phyloP scores from a whole-genome alignment of 2,888 invertebrate species.

The Platerodrilus igneus region DNA sequence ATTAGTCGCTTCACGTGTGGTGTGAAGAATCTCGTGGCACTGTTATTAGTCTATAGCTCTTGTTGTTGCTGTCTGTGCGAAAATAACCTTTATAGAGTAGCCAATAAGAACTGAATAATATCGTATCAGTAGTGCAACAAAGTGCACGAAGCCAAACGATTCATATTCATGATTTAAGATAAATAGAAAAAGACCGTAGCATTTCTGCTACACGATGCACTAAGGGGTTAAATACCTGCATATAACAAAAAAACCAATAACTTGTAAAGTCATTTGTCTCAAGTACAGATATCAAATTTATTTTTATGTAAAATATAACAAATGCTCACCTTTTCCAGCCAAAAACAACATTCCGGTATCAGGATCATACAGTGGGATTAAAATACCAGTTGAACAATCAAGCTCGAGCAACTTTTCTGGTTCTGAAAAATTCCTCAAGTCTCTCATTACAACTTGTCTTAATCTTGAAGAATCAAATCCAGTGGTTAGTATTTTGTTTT shows the following conservation, averaged over 20 bases:
- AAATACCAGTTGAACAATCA: constrained; percentile 83
- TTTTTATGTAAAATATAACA: not conserved
- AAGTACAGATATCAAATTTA: too few species aligned
- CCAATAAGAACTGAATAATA: too few species aligned
- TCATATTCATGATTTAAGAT: too few species aligned
- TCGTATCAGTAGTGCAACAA: too few species aligned
- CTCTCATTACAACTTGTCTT: constrained; percentile 84
- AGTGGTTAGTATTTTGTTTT: constrained; percentile 78
- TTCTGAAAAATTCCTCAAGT: constrained; percentile 73
- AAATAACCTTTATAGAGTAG: too few species aligned
- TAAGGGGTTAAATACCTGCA: not conserved
- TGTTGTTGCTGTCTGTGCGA: too few species aligned
- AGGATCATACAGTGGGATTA: constrained; percentile 88
- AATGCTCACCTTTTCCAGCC: constrained; percentile 75
- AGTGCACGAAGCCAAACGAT: too few species aligned
- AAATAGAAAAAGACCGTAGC: too few species aligned
- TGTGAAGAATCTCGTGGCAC: too few species aligned
- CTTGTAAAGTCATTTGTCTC: not conserved
- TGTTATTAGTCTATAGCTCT: too few species aligned
- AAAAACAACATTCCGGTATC: constrained; percentile 95
- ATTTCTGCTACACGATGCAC: too few species aligned
- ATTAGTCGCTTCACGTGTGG: too few species aligned
- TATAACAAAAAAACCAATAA: not conserved
- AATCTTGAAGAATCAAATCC: constrained; percentile 85
- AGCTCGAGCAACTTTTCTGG: constrained; percentile 75